These are phyloP conservation scores for Dichetophora obliterata DNA, from an alignment of 2,888 invertebrate species.

Conservation along the genomic window DNA sequence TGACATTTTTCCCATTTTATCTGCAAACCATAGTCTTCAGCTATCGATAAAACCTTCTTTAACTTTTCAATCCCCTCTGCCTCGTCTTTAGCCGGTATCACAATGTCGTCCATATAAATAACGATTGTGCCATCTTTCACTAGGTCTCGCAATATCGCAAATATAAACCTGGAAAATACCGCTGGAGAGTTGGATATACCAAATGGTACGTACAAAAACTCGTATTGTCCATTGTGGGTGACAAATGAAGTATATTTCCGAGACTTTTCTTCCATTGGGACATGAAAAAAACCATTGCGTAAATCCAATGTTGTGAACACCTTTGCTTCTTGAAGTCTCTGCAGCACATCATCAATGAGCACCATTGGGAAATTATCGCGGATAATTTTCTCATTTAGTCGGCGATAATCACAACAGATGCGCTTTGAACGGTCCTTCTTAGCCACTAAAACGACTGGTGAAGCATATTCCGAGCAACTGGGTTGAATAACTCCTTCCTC, in stretches of 20 bases:
- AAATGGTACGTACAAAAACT: conserved; percentile 50
- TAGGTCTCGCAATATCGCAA: conserved; percentile 41
- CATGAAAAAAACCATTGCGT: conserved; percentile 51
- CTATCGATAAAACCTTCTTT: background rate
- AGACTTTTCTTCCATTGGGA: conserved; percentile 48
- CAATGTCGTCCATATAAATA: conserved; percentile 47
- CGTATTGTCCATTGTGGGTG: conserved; percentile 51
- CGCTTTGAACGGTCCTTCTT: background rate
- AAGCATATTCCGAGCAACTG: background rate
- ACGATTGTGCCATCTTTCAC: conserved; percentile 34
- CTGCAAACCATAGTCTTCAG: conserved; percentile 12
- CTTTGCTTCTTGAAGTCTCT: conserved; percentile 44
- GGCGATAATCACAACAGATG: conserved; percentile 48
- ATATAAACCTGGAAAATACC: conserved; percentile 45
- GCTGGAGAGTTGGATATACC: conserved; percentile 49
- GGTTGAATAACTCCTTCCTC: conserved; percentile 4
- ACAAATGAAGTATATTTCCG: conserved; percentile 51
- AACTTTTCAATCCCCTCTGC: conserved; percentile 37
- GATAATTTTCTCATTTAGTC: conserved; percentile 48
- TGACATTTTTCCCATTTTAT: conserved; percentile 48
- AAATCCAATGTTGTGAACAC: conserved; percentile 51
- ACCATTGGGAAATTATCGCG: conserved; percentile 49
- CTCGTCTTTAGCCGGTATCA: conserved; percentile 43
- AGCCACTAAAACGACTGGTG: background rate
- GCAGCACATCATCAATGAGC: conserved; percentile 48